Evolutionary conservation across 2,888 invertebrate genomes (phyloP).

Genomic region (Opisthograptis luteolata): DNA sequence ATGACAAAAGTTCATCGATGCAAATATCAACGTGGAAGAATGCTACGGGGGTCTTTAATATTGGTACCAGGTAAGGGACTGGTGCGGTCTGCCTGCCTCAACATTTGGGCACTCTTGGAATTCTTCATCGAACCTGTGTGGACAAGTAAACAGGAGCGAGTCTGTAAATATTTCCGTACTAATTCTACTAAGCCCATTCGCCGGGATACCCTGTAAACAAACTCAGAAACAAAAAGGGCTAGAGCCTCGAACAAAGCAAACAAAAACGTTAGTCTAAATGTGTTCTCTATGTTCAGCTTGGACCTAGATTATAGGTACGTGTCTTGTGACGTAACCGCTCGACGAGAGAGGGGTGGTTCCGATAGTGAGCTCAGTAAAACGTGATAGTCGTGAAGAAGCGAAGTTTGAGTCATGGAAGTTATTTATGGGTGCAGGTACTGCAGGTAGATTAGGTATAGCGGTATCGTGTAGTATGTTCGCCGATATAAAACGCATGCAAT

Average conservation of each 20-base stretch:
- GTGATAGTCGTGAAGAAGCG: slow-evolving; percentile 53
- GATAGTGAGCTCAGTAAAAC: slow-evolving; percentile 44
- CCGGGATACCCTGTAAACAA: slow-evolving; percentile 47
- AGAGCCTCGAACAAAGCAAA: slow-evolving; percentile 53
- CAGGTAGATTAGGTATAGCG: slow-evolving; percentile 48
- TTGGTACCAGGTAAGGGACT: slow-evolving; percentile 85
- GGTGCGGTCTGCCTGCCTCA: slow-evolving; percentile 86
- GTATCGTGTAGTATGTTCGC: slow-evolving; percentile 49
- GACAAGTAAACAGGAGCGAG: slow-evolving; percentile 78
- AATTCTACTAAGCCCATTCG: slow-evolving; percentile 49
- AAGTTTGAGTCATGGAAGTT: slow-evolving; percentile 48
- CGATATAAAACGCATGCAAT: slow-evolving; percentile 74
- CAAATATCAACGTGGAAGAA: slow-evolving; percentile 61
- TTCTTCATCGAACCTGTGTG: slow-evolving; percentile 86
- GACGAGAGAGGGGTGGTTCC: slow-evolving; percentile 41
- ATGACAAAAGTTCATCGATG: slow-evolving; percentile 66
- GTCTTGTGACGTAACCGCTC: slow-evolving; percentile 48
- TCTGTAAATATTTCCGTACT: slow-evolving; percentile 63
- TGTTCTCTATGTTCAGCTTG: slow-evolving; percentile 41
- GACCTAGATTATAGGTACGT: slow-evolving; percentile 41
- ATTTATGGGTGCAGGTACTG: slow-evolving; percentile 63
- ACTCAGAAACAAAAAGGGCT: slow-evolving; percentile 42
- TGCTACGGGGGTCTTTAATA: slow-evolving; percentile 73
- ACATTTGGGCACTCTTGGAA: slow-evolving; percentile 87
- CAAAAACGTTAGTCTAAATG: slow-evolving; percentile 46